A percentile compares a stretch with the other conserved stretches of the same genome.
Evolutionary conservation across 2,113 vertebrate genomes (phyloP).

Genomic region (Protobothrops flavoviridis): DNA sequence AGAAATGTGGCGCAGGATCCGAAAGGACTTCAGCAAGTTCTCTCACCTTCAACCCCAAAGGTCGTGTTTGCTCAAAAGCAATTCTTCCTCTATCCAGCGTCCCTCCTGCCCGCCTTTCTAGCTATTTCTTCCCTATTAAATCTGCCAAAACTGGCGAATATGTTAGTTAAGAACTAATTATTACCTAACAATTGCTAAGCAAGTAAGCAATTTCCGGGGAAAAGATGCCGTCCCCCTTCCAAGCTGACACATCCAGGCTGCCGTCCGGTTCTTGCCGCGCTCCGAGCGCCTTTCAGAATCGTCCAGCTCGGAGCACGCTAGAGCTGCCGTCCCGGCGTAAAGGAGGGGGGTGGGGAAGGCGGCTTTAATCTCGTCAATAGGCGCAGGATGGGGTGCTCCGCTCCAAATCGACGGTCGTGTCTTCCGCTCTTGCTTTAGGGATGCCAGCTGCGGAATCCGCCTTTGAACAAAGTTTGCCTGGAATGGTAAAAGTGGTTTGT

Average conservation of each 20-base stretch:
- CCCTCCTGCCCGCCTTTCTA: too few species aligned
- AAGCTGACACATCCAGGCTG: not conserved
- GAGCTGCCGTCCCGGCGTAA: not conserved
- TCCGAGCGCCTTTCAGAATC: not conserved
- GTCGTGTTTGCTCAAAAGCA: not conserved
- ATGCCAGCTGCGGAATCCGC: not conserved
- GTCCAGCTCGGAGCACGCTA: not conserved
- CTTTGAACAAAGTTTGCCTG: not conserved
- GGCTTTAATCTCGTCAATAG: not conserved
- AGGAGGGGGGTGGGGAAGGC: not conserved
- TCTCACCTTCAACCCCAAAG: not conserved
- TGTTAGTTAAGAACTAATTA: not conserved
- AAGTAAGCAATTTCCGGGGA: not conserved
- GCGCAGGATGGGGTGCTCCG: not conserved
- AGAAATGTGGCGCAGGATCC: too few species aligned
- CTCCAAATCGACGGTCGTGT: not conserved
- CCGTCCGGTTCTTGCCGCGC: not conserved
- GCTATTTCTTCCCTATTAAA: not conserved
- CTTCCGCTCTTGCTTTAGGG: too few species aligned
- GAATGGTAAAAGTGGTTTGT: not conserved
- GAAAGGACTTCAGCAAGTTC: too few species aligned
- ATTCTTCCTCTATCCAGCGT: not conserved
- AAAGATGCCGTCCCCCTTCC: not conserved
- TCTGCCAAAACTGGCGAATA: not conserved
- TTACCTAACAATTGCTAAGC: not conserved